Base-by-base conservation (phyloP, 2,888 invertebrate species). In the Tanytarsus gracilentus region DNA sequence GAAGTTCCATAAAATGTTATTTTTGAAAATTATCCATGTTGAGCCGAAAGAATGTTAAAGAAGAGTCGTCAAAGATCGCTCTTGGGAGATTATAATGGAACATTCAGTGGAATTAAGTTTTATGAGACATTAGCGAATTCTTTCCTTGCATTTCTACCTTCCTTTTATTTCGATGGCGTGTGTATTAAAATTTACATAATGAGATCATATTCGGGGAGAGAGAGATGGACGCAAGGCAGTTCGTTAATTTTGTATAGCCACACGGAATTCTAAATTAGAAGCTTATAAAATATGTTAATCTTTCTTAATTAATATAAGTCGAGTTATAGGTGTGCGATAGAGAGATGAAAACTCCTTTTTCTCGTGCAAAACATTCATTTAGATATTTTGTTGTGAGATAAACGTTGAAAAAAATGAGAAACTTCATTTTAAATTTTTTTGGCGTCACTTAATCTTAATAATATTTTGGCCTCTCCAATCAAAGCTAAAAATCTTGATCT, bases 251-350 rank as follows among this genome's bases (percentile, higher is more conserved):
- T 33, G 18, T n/a, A n/a, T n/a, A 33, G 21, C 5, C 40, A 8
- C 26, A 44, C 11, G 25, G 11, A 26, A 26, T 44, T 18, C 53
- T 56, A 36, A 25, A 36, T 56, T 25, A 44, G 56, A 39, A 40
- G 36, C 39, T 44, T 44, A 56, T 56, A 56, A 56, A 56, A 56
- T 44, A 56, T 56, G 56, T 44, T 56, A 56, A 56, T 56, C 56
- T 44, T n/a, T 56, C 44, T 56, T 56, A 56, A 56, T 56, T 56
- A 56, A 56, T 56, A 44, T 23, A 44, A 56, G 56, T 56, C 44
- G 56, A 40, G 27, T 18, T 29, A 18, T 21, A 40, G 36, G 14
- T 23, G 21, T 27, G 18, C 27, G 40, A 44, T 18, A 44, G 14
- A 16, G 18, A 56, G 8, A 25, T 23, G n/a, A 26, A 33, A 40